Evolutionary conservation across 2,113 vertebrate species (phyloP).

Genomic region (Chloropsis cyanopogon): DNA sequence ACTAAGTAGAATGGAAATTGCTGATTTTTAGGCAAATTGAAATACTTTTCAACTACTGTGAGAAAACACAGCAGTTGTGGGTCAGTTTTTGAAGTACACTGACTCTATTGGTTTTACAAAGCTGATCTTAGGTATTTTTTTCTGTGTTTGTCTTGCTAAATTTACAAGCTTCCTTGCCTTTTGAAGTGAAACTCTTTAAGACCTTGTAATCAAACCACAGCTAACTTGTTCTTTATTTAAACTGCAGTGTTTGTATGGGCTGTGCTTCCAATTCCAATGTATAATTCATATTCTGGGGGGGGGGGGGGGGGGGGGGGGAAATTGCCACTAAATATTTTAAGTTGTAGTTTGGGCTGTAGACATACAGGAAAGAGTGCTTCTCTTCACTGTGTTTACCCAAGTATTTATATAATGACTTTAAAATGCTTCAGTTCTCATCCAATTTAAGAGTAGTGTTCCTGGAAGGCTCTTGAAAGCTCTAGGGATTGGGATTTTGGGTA

Average conservation of each 20-base stretch:
- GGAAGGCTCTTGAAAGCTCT: background rate
- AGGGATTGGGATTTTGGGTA: background rate
- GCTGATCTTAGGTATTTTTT: background rate
- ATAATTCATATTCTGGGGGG: background rate
- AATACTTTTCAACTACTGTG: background rate
- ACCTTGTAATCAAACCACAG: background rate
- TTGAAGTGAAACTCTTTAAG: background rate
- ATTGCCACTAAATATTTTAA: background rate
- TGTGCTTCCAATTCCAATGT: background rate
- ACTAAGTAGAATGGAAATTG: background rate
- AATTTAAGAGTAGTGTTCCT: background rate
- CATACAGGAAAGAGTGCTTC: background rate
- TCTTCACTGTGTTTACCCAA: background rate
- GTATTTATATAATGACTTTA: background rate
- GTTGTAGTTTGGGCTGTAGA: background rate
- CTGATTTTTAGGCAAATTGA: background rate
- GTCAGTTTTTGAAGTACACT: background rate
- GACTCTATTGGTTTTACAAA: background rate
- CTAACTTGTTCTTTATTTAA: background rate
- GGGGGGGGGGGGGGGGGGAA: accelerated
- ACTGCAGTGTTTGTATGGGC: background rate
- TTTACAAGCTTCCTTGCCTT: background rate
- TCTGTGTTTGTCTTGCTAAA: background rate
- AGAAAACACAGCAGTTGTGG: background rate
- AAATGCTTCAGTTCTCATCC: background rate